Evolutionary conservation across 2,797 vertebrate genomes (phyloP), one percentile per base, ranked within the genome.

Genomic region (Geotrypetes seraphini): DNA sequence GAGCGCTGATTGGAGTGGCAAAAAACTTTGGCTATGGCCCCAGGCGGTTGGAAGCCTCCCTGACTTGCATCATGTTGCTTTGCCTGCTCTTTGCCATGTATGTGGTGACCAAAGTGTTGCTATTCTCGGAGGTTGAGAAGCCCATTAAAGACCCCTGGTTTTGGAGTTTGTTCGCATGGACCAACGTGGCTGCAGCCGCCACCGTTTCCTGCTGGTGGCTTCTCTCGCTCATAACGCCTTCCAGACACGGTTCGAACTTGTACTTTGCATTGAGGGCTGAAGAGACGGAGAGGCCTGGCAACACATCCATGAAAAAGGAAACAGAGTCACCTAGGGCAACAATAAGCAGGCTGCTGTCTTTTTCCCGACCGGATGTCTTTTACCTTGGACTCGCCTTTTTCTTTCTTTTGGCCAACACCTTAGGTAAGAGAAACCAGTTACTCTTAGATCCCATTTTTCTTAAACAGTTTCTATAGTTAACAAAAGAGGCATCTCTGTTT

Each of bases 131-230:
- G 62, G 59, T 79, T 31, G 77, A 56, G 10, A 50, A 65, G 25
- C 79, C 77, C 13, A 57, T 90, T 45, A 57, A 45, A 49, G 79
- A 83, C 46, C 87, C 89, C 2, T 95, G 92, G 88, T 71, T 85
- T 38, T 80, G 94, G 63, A 73, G 86, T 36, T 73, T 97, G 13
- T 81, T 93, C 8, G 71, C 63, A 15, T 98, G 95, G 92, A 94
- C 88, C 0, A 92, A 83, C 2, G 10, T 64, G 31, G 81, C 91
- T 0, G 75, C 90, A 1, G 43, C 56, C 0, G 73, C 62, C 14
- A 77, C 86, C 5, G 44, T 78, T 5, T 50, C 76, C 25, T 53
- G 85, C 23, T 97, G 92, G 92, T 72, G 64, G 31, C 50, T 85
- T 31, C 74, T 98, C 48, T 79, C 82, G 5, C 63, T 60, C 0